Conservation (phyloP, 2,797 vertebrate species). For the Gallinago solitaria region DNA sequence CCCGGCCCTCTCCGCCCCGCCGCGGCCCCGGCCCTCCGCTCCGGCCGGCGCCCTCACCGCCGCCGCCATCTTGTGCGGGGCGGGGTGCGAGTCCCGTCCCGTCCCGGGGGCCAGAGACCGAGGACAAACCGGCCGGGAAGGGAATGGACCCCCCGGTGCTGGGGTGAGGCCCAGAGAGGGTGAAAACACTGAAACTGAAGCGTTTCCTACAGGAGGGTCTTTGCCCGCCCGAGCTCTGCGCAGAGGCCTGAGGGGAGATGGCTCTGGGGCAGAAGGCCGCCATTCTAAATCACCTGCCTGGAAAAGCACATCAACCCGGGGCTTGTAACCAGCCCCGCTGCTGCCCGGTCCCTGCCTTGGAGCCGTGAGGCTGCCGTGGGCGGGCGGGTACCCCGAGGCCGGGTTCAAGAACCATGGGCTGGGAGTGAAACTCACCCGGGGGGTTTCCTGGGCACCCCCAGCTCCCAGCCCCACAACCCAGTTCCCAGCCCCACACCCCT, state of each 20-base stretch:
- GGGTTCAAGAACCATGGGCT: background rate
- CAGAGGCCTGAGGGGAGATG: rapidly evolving
- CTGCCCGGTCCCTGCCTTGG: rapidly evolving
- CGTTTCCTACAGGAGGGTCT: rapidly evolving
- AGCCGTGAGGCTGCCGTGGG: background rate
- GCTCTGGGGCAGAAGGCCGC: background rate
- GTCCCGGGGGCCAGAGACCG: background rate
- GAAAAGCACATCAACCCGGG: background rate
- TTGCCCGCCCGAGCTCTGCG: background rate
- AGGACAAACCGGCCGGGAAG: rapidly evolving
- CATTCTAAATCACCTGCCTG: background rate
- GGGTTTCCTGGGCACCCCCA: too few relatives aligned
- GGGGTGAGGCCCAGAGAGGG: too few relatives aligned
- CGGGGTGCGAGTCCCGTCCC: background rate
- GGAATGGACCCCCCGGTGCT: rapidly evolving
- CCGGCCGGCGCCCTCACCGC: background rate
- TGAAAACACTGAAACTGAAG: background rate
- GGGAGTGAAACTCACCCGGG: rapidly evolving
- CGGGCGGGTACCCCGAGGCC: background rate
- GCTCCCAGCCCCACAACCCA: too few relatives aligned
- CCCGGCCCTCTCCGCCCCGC: background rate
- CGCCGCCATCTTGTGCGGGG: constrained; percentile 9
- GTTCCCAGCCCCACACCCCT: background rate
- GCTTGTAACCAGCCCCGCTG: too few relatives aligned
- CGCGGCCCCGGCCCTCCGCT: background rate